Conservation (phyloP, 2,888 invertebrate species). For the Drosophila formosana region DNA sequence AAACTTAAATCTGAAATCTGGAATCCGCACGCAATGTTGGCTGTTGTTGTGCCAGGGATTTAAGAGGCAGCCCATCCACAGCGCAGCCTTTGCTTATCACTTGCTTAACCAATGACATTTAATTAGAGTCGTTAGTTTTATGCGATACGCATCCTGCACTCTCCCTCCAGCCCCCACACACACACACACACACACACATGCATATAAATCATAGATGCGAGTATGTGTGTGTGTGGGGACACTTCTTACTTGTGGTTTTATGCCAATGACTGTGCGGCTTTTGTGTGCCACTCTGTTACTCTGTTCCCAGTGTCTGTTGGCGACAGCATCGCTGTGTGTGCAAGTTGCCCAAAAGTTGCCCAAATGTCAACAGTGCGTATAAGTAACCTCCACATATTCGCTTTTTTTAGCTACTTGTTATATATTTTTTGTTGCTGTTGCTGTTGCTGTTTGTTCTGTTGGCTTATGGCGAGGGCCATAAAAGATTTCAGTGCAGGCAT, state of each 20-base stretch:
- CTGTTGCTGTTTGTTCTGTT: not conserved
- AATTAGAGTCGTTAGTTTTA: conserved; percentile 65
- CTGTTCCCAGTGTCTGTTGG: conserved; percentile 9
- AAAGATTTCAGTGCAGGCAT: conserved; percentile 30
- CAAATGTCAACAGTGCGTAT: conserved; percentile 65
- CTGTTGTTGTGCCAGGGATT: conserved; percentile 7
- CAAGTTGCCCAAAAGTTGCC: conserved; percentile 18
- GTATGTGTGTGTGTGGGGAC: conserved; percentile 12
- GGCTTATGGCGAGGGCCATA: conserved; percentile 21
- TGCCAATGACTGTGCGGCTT: conserved; percentile 54
- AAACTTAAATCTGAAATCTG: conserved; percentile 64
- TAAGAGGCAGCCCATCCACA: conserved; percentile 9
- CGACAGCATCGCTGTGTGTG: conserved; percentile 18
- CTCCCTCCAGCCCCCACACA: not conserved
- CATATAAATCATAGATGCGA: conserved; percentile 12
- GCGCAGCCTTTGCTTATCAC: conserved; percentile 65
- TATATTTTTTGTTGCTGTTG: not conserved
- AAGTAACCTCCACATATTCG: conserved; percentile 44
- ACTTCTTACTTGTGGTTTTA: conserved; percentile 48
- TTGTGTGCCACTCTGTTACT: conserved; percentile 16
- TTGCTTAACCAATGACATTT: conserved; percentile 68
- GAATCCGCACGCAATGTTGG: conserved; percentile 49
- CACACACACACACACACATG: not conserved
- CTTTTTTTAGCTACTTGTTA: not conserved
- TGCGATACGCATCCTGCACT: conserved; percentile 28